A percentile compares a stretch with the other conserved stretches of the same genome.
These are phyloP conservation scores for Octomys mimax DNA, from an alignment of 2,797 vertebrate genomes.

Conservation along the genomic window DNA sequence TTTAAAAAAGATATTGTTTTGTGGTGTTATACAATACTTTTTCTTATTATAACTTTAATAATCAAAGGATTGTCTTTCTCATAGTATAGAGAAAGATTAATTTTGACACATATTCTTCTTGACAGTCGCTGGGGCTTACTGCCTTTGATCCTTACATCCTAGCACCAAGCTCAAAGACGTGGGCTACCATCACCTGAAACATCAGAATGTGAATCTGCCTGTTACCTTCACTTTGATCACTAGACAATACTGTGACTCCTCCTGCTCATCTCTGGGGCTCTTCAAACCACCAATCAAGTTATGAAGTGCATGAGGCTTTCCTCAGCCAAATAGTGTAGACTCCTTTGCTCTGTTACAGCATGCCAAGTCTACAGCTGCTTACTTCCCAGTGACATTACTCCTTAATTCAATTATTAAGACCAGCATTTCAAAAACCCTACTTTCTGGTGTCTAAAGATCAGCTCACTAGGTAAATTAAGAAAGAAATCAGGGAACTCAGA, in stretches of 20 bases:
- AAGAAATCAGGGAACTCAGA: slow-evolving; percentile 1
- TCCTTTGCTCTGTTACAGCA: background rate
- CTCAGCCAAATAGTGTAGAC: background rate
- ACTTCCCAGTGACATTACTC: background rate
- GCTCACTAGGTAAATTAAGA: background rate
- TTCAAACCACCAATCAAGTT: background rate
- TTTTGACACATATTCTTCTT: background rate
- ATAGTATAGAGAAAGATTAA: background rate
- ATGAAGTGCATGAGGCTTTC: background rate
- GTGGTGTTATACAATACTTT: background rate
- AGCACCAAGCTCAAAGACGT: background rate
- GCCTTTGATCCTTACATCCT: background rate
- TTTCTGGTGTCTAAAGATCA: background rate
- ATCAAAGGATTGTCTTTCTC: background rate
- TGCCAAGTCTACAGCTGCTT: background rate
- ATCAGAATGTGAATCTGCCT: background rate
- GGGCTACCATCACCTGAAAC: background rate
- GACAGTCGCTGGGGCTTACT: background rate
- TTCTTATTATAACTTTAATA: background rate
- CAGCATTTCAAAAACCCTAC: background rate
- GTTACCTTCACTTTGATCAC: background rate
- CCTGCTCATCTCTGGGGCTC: background rate
- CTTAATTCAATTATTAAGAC: slow-evolving; percentile 15
- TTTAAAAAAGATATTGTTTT: background rate
- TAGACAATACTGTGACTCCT: background rate